phyloP scores from a whole-genome alignment of 2,888 invertebrate species.

The Atherix ibis region DNA sequence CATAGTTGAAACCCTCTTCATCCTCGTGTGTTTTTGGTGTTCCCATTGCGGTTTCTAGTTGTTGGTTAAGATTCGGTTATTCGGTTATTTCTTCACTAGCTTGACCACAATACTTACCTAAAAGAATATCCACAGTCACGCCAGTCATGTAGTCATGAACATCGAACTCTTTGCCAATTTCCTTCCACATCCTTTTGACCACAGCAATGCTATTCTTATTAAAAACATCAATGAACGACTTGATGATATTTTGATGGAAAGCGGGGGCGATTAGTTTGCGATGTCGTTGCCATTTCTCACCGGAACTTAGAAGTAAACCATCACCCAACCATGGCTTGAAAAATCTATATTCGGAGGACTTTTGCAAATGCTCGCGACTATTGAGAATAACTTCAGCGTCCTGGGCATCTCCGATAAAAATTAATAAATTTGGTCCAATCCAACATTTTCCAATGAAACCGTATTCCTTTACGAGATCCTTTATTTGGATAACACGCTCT shows the following conservation, averaged over 20 bases:
- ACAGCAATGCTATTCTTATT: conserved; percentile 57
- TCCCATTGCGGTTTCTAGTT: conserved; percentile 71
- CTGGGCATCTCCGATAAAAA: conserved; percentile 51
- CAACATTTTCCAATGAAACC: conserved; percentile 43
- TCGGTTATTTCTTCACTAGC: no score
- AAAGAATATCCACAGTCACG: conserved; percentile 64
- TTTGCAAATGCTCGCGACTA: conserved; percentile 59
- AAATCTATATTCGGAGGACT: conserved; percentile 54
- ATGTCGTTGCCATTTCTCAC: conserved; percentile 65
- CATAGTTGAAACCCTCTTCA: conserved; percentile 59
- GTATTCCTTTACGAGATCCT: no score
- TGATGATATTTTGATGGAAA: conserved; percentile 68
- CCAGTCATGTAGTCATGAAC: conserved; percentile 66
- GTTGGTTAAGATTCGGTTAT: no score
- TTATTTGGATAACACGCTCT: no score
- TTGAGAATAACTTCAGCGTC: conserved; percentile 60
- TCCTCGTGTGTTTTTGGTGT: conserved; percentile 55
- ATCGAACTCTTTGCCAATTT: conserved; percentile 54
- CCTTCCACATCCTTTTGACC: conserved; percentile 46
- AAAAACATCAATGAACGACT: conserved; percentile 61
- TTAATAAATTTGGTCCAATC: conserved; percentile 50
- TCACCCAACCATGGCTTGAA: conserved; percentile 70
- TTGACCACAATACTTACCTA: no score
- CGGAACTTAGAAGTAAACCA: conserved; percentile 59
- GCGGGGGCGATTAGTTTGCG: conserved; percentile 72